Base-by-base conservation (phyloP, 2,113 vertebrate species). In the Eretmochelys imbricata region DNA sequence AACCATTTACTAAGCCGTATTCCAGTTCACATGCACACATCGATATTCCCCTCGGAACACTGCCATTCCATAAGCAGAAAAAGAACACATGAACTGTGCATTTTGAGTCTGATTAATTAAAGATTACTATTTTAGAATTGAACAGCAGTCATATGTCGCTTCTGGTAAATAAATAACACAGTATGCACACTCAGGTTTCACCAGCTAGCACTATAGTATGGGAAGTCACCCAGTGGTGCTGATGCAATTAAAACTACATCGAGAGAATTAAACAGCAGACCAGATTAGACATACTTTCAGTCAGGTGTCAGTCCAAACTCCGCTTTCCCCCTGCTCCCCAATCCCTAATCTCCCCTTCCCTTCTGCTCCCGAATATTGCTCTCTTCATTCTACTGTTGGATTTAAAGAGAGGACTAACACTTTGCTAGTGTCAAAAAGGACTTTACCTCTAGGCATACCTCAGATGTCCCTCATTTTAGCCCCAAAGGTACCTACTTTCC, bases 131-230 rank as follows among this genome's bases (percentile, higher is more conserved):
- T 89, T 87, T 8, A 8, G 22, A 42, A 78, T 8, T 80, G 62
- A 22, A 72, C 17, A 12, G 48, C 35, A 82, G 83, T 10, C 2
- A 3, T 19, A 75, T 1, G 0, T 42, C 10, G 82, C 59, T 88
- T 5, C 3, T 0, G 11, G 46, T 19, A 31, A 38, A 55, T 59
- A 4, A 75, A 75, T 38, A 92, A 48, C 3, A 8, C 1, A 2
- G n/a, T 24, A 8, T 79, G 54, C 87, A 27, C 75, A 79, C 91
- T 91, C 65, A 89, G 81, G 48, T 85, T 84, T 95, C 96, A 94
- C 81, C 94, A 97, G 97, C 51, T 95, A 95, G 96, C 96, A 97
- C 94, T 95, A 2, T 0, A 96, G 85, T 91, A 85, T 24, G 75
- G 12, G 82, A 78, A 48, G 6, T 1, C 55, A 91, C 16, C 65